Evolutionary conservation across 2,113 vertebrate genomes (phyloP).

Genomic region (Carassius gibelio): DNA sequence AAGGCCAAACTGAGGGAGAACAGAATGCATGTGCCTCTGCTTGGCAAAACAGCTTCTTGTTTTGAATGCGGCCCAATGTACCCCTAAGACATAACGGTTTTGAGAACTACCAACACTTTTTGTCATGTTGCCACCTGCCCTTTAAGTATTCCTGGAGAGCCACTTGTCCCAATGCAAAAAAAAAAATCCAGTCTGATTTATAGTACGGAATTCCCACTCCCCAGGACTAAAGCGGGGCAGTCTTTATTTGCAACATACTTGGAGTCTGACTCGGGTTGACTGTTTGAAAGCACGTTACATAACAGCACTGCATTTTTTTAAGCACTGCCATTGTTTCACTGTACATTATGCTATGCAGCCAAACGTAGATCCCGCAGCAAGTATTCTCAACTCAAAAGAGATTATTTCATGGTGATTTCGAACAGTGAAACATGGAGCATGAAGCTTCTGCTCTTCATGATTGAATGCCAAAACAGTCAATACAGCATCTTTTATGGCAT

Average conservation of each 20-base stretch:
- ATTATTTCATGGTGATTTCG: background rate
- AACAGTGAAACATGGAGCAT: constrained; percentile 37
- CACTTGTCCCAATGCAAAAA: background rate
- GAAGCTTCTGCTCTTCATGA: background rate
- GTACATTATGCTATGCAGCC: background rate
- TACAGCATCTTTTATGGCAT: constrained; percentile 11
- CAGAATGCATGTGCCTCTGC: constrained; percentile 56
- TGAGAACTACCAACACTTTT: constrained; percentile 1
- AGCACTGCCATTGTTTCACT: constrained; percentile 40
- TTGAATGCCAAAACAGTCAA: constrained; percentile 16
- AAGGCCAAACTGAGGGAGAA: constrained; percentile 8
- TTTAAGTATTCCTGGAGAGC: constrained; percentile 42
- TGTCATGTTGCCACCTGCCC: background rate
- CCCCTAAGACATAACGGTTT: constrained; percentile 15
- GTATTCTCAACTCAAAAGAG: background rate
- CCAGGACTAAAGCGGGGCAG: constrained; percentile 27
- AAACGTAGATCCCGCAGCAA: background rate
- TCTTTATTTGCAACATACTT: constrained; percentile 24
- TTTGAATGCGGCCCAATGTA: constrained; percentile 55
- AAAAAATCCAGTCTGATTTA: background rate
- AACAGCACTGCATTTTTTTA: constrained; percentile 33
- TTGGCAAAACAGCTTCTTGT: constrained; percentile 45
- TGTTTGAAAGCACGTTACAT: constrained; percentile 42
- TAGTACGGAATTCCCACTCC: background rate
- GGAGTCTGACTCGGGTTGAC: constrained; percentile 13